Conservation (phyloP, 2,888 invertebrate genomes). For the Leptinotarsa tumamoca region DNA sequence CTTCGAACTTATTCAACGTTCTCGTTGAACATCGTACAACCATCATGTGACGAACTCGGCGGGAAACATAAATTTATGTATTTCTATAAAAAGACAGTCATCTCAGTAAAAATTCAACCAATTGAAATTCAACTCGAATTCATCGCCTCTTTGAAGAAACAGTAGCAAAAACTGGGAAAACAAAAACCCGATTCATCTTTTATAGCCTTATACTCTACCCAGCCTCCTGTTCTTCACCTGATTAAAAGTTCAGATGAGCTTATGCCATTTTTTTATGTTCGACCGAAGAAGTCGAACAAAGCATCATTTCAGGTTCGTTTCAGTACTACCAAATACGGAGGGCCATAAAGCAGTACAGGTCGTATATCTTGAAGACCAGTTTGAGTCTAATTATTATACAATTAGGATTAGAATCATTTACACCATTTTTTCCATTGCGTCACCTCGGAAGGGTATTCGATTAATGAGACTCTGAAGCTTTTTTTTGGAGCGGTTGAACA, state of each 20-base stretch:
- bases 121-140: conserved; percentile 26
- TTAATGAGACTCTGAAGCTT: not conserved
- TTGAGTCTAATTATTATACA: conserved; percentile 39
- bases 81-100: conserved; percentile 18
- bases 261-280: conserved; percentile 36
- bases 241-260: conserved; percentile 40
- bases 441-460: conserved; percentile 13
- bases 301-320: conserved; percentile 37
- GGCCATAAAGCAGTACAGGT: conserved; percentile 30
- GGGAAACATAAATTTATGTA: conserved; percentile 13
- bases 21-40: not conserved
- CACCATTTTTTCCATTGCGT: conserved; percentile 23
- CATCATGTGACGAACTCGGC: not conserved
- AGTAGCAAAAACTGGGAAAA: conserved; percentile 22
- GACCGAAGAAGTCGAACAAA: conserved; percentile 28
- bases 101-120: conserved; percentile 14
- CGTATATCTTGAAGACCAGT: conserved; percentile 41
- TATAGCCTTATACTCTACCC: conserved; percentile 32
- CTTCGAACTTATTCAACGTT: not conserved
- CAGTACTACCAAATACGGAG: conserved; percentile 40
- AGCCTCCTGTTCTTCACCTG: conserved; percentile 27
- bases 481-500: not conserved
- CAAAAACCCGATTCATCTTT: conserved; percentile 25
- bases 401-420: conserved; percentile 43
- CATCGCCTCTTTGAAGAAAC: conserved; percentile 20